These are phyloP conservation scores for Lampris incognitus DNA, from an alignment of 2,113 vertebrate species.

Conservation along the genomic window DNA sequence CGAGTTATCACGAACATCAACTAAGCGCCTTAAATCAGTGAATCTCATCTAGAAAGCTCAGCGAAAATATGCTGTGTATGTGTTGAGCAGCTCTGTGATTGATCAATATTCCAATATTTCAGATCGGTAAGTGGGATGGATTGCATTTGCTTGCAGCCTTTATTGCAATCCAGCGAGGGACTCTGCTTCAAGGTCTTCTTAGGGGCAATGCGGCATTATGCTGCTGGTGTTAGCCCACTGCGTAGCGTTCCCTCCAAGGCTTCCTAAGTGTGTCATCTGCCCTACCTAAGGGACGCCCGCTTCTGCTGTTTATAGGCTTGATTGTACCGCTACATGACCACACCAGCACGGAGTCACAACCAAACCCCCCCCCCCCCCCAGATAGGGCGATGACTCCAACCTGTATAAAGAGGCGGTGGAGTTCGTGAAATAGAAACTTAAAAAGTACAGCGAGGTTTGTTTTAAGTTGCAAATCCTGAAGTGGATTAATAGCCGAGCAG, in stretches of 20 bases:
- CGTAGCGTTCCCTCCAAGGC: slow-evolving; percentile 24
- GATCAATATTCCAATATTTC: not conserved
- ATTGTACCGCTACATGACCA: slow-evolving; percentile 8
- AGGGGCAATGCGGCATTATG: slow-evolving; percentile 1
- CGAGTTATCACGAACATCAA: too few species aligned
- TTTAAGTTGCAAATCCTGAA: not conserved
- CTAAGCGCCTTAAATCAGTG: not conserved
- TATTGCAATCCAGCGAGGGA: not conserved
- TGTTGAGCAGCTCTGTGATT: not conserved
- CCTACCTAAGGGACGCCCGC: slow-evolving; percentile 31
- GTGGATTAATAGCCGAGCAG: not conserved
- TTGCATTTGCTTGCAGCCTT: not conserved
- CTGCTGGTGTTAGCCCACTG: slow-evolving; percentile 24
- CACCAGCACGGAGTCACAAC: slow-evolving; percentile 12
- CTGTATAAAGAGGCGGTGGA: slow-evolving; percentile 29
- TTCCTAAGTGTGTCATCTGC: slow-evolving; percentile 51
- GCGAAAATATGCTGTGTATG: slow-evolving; percentile 3
- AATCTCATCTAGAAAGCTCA: not conserved
- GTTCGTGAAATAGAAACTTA: not conserved
- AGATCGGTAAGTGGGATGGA: not conserved
- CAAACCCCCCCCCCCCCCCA: slow-evolving; percentile 10
- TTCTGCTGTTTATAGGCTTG: slow-evolving; percentile 53
- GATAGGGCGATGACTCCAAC: slow-evolving; percentile 24
- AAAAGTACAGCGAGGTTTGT: not conserved
- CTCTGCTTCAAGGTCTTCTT: not conserved